Base-by-base conservation (phyloP, 2,113 vertebrate genomes). In the Andinoacara biseriatus region DNA sequence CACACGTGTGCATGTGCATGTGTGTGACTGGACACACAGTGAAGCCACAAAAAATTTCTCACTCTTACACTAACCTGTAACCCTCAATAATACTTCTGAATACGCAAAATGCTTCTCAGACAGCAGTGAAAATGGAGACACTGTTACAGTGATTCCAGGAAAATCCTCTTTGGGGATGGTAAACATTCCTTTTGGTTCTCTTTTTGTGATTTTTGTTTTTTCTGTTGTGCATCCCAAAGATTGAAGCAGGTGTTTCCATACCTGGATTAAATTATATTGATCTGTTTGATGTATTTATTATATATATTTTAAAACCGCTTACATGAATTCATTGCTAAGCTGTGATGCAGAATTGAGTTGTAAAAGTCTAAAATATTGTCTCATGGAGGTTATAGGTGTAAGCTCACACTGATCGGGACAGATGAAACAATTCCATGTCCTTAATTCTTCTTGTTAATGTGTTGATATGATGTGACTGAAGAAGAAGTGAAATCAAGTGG, bases 1-100 rank as follows among this genome's bases (percentile, higher is more conserved):
- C 82, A 78, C 24, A 52, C 5, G 46, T 5, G 49, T 49, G 85
- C 58, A 24, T 33, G 18, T 22, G 76, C n/a, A 65, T 72, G 76
- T 74, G 80, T 84, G 86, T 84, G 78, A 58, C 52, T 11, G 20
- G 58, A 59, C 81, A 80, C 65, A 29, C 13, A 60, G 58, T 84
- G 40, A 83, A 92, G 81, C 89, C 82, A 89, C 62, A 62, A 43
- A 31, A 13, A 11, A 82, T 72, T 74, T 57, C 26, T 69, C 82
- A 67, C 57, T 81, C 18, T 38, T 58, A 43, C 60, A 83, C 76
- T 76, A 62, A 82, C 58, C 7, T n/a, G n/a, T 60, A 61, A 72
- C 46, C 31, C 57, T 46, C 33, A 59, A 43, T 61, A 74, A 35
- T 49, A 77, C 58, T 52, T 62, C 33, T 26, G 40, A 61, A 65